Conservation (phyloP, 2,797 vertebrate genomes). For the Poliocrania exsul region DNA sequence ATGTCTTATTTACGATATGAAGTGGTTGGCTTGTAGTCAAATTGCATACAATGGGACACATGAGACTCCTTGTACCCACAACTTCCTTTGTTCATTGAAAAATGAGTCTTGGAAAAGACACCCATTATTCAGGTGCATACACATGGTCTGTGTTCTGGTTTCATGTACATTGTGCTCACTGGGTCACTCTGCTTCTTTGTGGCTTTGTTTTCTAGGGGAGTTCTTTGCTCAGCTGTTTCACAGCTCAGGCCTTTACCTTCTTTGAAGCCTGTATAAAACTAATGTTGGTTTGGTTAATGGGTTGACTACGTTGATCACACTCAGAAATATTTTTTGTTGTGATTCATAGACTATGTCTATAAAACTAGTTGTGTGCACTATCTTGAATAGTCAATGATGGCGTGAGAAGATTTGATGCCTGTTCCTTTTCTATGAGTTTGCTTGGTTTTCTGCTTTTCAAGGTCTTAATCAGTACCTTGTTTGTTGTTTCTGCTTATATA, state of each 20-base stretch:
- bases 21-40: neutral
- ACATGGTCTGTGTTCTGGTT: neutral
- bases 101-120: neutral
- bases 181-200: neutral
- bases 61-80: neutral
- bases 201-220: neutral
- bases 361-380: neutral
- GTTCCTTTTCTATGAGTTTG: neutral
- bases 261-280: neutral
- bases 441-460: neutral
- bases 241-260: neutral
- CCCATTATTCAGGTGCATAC: neutral
- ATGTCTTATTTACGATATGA: neutral
- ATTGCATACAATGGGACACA: neutral
- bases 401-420: neutral
- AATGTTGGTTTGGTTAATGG: neutral
- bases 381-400: neutral
- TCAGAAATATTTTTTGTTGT: neutral
- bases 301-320: neutral
- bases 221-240: neutral
- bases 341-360: neutral
- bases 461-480: neutral
- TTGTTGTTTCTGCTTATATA: neutral
- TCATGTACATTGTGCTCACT: neutral
- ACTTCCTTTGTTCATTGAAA: neutral